Percentiles rank a stretch among this genome's conserved stretches.
Evolutionary conservation across 2,797 vertebrate genomes (phyloP).

Genomic region (Huso huso): DNA sequence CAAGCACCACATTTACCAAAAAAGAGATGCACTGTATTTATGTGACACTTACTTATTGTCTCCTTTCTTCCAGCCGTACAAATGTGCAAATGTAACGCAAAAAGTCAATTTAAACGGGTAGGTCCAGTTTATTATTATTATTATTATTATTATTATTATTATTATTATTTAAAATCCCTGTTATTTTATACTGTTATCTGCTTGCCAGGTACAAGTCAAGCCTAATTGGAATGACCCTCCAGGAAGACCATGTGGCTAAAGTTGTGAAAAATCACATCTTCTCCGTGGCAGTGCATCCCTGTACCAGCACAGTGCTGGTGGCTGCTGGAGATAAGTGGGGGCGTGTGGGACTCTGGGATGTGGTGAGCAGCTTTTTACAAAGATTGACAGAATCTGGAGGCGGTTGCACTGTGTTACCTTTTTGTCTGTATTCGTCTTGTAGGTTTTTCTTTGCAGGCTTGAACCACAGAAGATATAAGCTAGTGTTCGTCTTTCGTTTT

Average conservation of each 20-base stretch:
- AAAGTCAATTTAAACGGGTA: no score
- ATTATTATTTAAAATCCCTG: background rate
- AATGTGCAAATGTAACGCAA: no score
- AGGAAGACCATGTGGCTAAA: conserved; percentile 54
- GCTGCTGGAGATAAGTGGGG: conserved; percentile 73
- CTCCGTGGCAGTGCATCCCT: conserved; percentile 75
- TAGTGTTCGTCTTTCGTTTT: no score
- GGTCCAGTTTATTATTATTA: no score
- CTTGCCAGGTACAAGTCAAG: conserved; percentile 55
- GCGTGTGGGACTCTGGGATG: conserved; percentile 74
- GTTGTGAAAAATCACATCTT: conserved; percentile 59
- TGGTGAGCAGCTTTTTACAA: conserved; percentile 48
- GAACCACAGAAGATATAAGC: no score
- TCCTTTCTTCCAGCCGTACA: no score
- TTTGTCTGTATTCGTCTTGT: conserved; percentile 22
- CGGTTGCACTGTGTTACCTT: conserved; percentile 6
- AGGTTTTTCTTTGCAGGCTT: background rate
- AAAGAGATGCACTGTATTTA: no score
- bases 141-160: background rate
- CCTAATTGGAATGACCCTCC: conserved; percentile 60
- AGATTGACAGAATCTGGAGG: conserved; percentile 8
- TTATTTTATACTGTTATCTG: background rate
- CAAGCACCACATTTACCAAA: no score
- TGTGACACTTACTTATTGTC: no score
- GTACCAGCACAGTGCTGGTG: conserved; percentile 58